A percentile compares a stretch with the other conserved stretches of the same genome.
phyloP scores from a whole-genome alignment of 2,113 vertebrate species.

The Etheostoma spectabile region DNA sequence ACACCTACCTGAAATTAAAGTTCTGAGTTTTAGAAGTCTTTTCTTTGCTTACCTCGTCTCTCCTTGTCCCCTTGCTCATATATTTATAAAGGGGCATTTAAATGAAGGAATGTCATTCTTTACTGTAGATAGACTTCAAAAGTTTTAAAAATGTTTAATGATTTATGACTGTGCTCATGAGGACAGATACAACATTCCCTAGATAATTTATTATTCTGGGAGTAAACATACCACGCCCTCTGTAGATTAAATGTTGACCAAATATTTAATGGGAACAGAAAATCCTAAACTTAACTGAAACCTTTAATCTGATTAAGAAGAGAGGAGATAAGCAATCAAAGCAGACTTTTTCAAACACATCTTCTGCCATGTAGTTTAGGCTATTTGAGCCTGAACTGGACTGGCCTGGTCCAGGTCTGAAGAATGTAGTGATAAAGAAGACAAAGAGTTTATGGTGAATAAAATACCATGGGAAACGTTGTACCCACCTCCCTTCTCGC shows the following conservation, averaged over 20 bases:
- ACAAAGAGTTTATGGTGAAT: background rate
- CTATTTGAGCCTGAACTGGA: background rate
- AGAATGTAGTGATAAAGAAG: background rate
- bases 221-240: background rate
- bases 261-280: background rate
- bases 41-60: constrained; percentile 25
- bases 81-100: background rate
- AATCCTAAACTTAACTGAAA: background rate
- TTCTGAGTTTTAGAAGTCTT: constrained; percentile 18
- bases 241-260: background rate
- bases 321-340: constrained; percentile 37
- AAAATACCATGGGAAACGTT: background rate
- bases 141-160: background rate
- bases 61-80: background rate
- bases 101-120: background rate
- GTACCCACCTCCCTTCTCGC: constrained; percentile 85
- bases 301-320: background rate
- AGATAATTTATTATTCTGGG: background rate
- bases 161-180: background rate
- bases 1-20: constrained; percentile 62
- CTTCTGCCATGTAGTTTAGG: background rate
- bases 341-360: constrained; percentile 8
- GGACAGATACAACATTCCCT: too few species aligned
- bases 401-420: background rate
- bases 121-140: background rate